phyloP scores from a whole-genome alignment of 2,888 invertebrate genomes.

The Drosophila yooni region DNA sequence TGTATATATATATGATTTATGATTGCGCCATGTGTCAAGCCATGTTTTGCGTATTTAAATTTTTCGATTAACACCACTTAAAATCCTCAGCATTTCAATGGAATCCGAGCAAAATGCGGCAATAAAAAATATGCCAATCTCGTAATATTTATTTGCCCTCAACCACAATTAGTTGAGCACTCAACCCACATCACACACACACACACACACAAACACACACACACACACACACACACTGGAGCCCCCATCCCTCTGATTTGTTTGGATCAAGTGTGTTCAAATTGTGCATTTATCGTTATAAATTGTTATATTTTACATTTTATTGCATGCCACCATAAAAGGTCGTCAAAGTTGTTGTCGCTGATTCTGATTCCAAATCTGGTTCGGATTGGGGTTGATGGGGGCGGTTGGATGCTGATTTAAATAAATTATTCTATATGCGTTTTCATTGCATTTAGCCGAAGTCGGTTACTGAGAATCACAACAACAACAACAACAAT shows the following conservation, averaged over 20 bases:
- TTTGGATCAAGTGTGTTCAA: constrained; percentile 15
- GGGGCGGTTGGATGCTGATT: constrained; percentile 72
- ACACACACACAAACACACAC: constrained; percentile 4
- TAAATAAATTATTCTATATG: constrained; percentile 80
- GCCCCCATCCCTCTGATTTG: neutral
- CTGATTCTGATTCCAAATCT: constrained; percentile 20
- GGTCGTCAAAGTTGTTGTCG: constrained; percentile 66
- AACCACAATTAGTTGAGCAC: constrained; percentile 53
- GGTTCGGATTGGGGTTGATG: constrained; percentile 41
- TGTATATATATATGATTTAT: neutral
- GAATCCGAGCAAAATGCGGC: constrained; percentile 59
- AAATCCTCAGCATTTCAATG: constrained; percentile 31
- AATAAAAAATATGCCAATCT: constrained; percentile 70
- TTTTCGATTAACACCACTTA: constrained; percentile 23
- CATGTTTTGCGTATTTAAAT: neutral
- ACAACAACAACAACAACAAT: constrained; percentile 22
- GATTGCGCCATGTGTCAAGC: neutral
- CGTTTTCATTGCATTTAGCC: constrained; percentile 62
- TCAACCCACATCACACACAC: constrained; percentile 57
- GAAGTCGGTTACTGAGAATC: constrained; percentile 11
- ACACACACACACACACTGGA: neutral
- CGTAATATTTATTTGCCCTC: constrained; percentile 8
- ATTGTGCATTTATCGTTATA: constrained; percentile 42
- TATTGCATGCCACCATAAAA: constrained; percentile 71
- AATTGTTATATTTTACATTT: constrained; percentile 57